These are phyloP conservation scores for Ceyx erithaca DNA, from an alignment of 2,797 vertebrate species.

Conservation along the genomic window DNA sequence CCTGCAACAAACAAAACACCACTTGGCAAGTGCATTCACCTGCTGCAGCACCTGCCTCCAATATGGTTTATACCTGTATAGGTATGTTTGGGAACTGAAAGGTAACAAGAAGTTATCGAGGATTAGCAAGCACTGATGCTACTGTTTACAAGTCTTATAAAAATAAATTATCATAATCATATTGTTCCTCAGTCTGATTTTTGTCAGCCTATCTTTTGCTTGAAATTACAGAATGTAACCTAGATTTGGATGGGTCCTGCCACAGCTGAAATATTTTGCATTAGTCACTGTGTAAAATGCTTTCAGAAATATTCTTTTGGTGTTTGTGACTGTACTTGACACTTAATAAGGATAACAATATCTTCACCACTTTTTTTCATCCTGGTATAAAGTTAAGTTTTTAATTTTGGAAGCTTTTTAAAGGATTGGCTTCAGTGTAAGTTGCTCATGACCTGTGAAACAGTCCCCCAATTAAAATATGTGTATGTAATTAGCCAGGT, in stretches of 20 bases:
- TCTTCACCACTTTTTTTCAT: neutral
- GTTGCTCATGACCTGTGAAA: neutral
- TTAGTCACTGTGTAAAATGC: neutral
- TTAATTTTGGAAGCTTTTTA: neutral
- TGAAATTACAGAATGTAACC: constrained; percentile 26
- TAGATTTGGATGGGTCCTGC: constrained; percentile 17
- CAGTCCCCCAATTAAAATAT: neutral
- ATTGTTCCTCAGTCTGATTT: neutral
- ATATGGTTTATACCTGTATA: constrained; percentile 28
- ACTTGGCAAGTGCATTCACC: constrained; percentile 34
- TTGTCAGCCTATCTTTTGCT: constrained; percentile 16
- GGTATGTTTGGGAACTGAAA: constrained; percentile 35
- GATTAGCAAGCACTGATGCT: constrained; percentile 48
- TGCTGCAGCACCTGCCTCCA: constrained; percentile 67
- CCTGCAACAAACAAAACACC: neutral
- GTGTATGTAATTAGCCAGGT: neutral
- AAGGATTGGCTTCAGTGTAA: neutral
- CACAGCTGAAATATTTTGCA: constrained; percentile 25
- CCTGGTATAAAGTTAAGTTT: neutral
- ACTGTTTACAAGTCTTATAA: constrained; percentile 27
- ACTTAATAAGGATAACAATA: neutral
- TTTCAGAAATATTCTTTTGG: neutral
- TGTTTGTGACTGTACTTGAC: neutral
- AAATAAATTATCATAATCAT: constrained; percentile 15
- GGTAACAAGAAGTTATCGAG: constrained; percentile 60